These are phyloP conservation scores for Agriopis marginaria DNA, from an alignment of 2,888 invertebrate species.

Conservation along the genomic window DNA sequence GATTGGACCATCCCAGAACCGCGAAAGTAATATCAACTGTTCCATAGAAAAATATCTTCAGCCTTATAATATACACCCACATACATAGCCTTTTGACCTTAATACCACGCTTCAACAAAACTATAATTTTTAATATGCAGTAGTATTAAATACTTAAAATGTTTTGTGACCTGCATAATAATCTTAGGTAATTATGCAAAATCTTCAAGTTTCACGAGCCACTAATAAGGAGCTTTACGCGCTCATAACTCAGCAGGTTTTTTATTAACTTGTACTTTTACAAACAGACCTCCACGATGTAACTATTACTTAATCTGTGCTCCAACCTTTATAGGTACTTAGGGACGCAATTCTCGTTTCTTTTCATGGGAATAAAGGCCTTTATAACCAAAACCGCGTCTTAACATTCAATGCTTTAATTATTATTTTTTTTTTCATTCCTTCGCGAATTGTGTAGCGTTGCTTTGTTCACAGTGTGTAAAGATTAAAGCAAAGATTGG, in stretches of 20 bases:
- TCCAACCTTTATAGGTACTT: conserved; percentile 33
- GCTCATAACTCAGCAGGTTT: conserved; percentile 29
- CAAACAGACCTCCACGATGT: conserved; percentile 32
- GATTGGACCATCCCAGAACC: no score
- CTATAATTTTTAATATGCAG: not conserved
- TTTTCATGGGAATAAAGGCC: conserved; percentile 50
- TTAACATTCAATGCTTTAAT: conserved; percentile 69
- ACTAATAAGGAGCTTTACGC: conserved; percentile 24
- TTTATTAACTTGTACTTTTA: conserved; percentile 39
- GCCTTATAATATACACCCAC: no score
- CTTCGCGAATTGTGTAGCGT: conserved; percentile 70
- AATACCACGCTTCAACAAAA: no score
- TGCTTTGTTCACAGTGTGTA: conserved; percentile 71
- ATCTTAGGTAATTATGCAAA: conserved; percentile 8
- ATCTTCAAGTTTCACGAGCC: conserved; percentile 12
- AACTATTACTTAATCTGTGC: conserved; percentile 1
- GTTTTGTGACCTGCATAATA: not conserved
- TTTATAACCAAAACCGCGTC: conserved; percentile 48
- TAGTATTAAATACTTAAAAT: not conserved
- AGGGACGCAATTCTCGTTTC: conserved; percentile 47
- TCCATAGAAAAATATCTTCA: no score
- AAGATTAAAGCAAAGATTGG: conserved; percentile 70
- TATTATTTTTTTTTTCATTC: conserved; percentile 70
- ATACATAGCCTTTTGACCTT: no score
- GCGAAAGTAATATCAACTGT: no score